Percentiles rank a stretch among this genome's conserved stretches.
Conservation (phyloP, 2,113 vertebrate species). For the Chamaea fasciata region DNA sequence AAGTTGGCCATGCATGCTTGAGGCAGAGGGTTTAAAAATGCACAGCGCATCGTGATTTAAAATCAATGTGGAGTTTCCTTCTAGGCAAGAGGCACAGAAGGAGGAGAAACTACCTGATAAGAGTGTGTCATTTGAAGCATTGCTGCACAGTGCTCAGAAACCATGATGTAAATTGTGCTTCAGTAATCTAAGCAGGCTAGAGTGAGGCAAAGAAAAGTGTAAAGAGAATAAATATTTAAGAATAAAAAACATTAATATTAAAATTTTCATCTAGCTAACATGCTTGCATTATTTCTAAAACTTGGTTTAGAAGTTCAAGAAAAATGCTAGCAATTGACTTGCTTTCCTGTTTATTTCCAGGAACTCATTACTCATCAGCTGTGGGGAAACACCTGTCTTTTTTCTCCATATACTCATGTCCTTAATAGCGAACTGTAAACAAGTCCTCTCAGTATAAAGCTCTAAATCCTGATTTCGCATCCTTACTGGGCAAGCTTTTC, state of each 20-base stretch:
- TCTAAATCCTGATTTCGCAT: background rate
- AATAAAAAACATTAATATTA: background rate
- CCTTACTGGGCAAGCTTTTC: background rate
- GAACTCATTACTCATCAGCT: background rate
- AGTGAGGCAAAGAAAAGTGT: background rate
- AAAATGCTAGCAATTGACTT: background rate
- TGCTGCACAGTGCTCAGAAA: background rate
- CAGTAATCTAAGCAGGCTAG: background rate
- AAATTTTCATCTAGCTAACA: background rate
- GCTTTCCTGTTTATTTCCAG: slow-evolving; percentile 36
- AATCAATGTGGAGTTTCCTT: background rate
- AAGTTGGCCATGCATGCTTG: background rate
- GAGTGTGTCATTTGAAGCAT: background rate
- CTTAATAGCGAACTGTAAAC: background rate
- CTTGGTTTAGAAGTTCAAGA: background rate
- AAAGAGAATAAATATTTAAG: slow-evolving; percentile 15
- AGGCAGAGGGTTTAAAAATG: background rate
- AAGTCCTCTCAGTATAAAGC: background rate
- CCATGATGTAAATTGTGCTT: background rate
- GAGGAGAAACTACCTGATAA: background rate
- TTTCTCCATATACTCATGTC: background rate
- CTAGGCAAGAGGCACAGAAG: background rate
- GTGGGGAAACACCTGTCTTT: slow-evolving; percentile 21
- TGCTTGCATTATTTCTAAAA: background rate
- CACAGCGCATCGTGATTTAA: background rate